These are phyloP conservation scores for Ambastaia sidthimunki DNA, from an alignment of 2,797 vertebrate genomes.

Conservation along the genomic window DNA sequence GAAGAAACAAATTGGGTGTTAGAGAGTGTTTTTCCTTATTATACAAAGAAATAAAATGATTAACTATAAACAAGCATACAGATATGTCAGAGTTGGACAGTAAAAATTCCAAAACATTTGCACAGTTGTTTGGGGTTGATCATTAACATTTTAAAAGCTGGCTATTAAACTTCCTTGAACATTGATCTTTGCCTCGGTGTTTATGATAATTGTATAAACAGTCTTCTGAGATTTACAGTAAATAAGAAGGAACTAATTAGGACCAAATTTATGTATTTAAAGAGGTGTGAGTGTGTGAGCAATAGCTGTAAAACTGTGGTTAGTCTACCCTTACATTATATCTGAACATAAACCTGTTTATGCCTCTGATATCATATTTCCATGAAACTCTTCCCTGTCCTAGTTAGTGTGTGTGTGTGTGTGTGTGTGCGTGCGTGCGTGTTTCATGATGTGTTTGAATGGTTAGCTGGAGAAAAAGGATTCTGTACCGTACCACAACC, in stretches of 20 bases:
- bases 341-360: conserved; percentile 47
- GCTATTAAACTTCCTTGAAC: conserved; percentile 32
- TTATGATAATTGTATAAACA: not conserved
- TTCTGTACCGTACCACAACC: conserved; percentile 9
- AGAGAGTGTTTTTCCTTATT: not conserved
- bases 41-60: not conserved
- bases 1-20: not conserved
- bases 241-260: conserved; percentile 8
- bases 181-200: conserved; percentile 25
- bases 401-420: not conserved
- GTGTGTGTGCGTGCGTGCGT: not conserved
- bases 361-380: conserved; percentile 14
- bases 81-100: not conserved
- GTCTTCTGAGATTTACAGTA: conserved; percentile 1
- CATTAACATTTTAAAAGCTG: conserved; percentile 40
- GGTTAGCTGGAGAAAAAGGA: conserved; percentile 26
- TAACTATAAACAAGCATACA: not conserved
- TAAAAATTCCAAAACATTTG: not conserved
- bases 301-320: conserved; percentile 3
- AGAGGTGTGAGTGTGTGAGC: conserved; percentile 1
- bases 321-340: conserved; percentile 25
- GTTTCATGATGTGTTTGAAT: conserved; percentile 25
- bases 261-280: conserved; percentile 5
- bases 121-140: conserved; percentile 22
- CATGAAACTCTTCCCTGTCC: conserved; percentile 18